Conservation (phyloP, 2,113 vertebrate species). For the Falcunculus frontatus region DNA sequence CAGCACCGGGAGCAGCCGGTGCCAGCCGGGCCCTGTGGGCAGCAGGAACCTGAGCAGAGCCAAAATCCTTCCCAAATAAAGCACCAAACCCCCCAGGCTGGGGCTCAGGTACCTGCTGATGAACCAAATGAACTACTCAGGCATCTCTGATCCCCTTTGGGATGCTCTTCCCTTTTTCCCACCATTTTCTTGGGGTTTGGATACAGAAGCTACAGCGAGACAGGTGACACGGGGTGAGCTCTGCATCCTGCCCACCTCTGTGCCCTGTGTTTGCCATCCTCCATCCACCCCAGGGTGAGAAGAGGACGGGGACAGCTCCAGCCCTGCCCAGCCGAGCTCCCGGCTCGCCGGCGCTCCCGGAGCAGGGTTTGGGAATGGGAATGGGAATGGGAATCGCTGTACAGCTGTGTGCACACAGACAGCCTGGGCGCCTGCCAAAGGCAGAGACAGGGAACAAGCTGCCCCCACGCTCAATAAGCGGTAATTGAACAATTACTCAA, state of each 20-base stretch:
- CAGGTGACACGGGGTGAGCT: accelerated
- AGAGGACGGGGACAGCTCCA: accelerated
- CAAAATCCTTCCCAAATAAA: not conserved
- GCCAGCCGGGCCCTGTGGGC: not conserved
- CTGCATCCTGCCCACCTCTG: accelerated
- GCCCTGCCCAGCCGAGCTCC: not conserved
- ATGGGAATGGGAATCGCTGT: not conserved
- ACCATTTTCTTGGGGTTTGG: accelerated
- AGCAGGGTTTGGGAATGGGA: accelerated
- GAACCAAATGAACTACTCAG: accelerated
- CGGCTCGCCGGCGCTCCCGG: accelerated
- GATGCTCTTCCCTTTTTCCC: not conserved
- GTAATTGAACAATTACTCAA: conserved; percentile 25
- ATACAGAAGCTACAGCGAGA: accelerated
- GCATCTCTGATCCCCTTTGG: not conserved
- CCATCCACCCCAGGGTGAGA: accelerated
- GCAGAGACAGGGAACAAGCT: not conserved
- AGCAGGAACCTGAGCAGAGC: not conserved
- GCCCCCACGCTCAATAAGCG: not conserved
- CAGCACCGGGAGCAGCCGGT: not conserved
- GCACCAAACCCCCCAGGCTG: not conserved
- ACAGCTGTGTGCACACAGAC: not conserved
- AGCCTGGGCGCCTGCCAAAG: conserved; percentile 12
- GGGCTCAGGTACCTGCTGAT: not conserved
- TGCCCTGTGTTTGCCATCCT: accelerated